Evolutionary conservation across 2,113 vertebrate species (phyloP).

Genomic region (Spea multiplicata): DNA sequence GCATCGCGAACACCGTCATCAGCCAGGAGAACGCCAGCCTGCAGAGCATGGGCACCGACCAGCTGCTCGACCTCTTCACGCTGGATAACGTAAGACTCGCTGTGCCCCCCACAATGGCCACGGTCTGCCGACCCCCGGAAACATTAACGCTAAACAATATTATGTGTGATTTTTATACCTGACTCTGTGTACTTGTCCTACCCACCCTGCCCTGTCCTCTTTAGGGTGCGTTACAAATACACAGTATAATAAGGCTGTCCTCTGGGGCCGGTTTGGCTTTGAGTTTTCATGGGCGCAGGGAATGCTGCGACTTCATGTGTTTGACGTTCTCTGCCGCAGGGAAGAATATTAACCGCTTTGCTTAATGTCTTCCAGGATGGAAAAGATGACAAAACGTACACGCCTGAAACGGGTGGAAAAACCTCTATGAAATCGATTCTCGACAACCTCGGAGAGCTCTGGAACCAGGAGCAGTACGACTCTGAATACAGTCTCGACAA

Average conservation of each 20-base stretch:
- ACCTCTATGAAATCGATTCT: conserved; percentile 88
- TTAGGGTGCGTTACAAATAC: too few species aligned
- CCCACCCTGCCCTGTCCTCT: too few species aligned
- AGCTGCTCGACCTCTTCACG: conserved; percentile 96
- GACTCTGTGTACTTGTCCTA: too few species aligned
- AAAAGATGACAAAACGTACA: conserved; percentile 78
- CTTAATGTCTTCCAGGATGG: conserved; percentile 69
- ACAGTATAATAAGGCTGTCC: too few species aligned
- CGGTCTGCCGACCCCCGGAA: too few species aligned
- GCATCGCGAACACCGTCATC: conserved; percentile 96
- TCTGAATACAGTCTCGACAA: conserved; percentile 93
- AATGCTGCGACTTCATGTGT: too few species aligned
- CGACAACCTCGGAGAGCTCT: conserved; percentile 92
- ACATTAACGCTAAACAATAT: too few species aligned
- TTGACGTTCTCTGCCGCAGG: too few species aligned
- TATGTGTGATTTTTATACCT: too few species aligned
- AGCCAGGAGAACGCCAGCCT: conserved; percentile 96
- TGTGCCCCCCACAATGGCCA: too few species aligned
- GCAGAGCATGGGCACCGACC: conserved; percentile 98
- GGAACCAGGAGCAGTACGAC: conserved; percentile 98
- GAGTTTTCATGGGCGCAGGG: too few species aligned
- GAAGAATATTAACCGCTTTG: not conserved
- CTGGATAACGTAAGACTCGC: conserved; percentile 82
- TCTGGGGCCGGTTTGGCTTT: too few species aligned
- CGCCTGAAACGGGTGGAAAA: conserved; percentile 77